Conservation (phyloP, 1,140 invertebrate genomes). For the Elymnias hypermnestra region DNA sequence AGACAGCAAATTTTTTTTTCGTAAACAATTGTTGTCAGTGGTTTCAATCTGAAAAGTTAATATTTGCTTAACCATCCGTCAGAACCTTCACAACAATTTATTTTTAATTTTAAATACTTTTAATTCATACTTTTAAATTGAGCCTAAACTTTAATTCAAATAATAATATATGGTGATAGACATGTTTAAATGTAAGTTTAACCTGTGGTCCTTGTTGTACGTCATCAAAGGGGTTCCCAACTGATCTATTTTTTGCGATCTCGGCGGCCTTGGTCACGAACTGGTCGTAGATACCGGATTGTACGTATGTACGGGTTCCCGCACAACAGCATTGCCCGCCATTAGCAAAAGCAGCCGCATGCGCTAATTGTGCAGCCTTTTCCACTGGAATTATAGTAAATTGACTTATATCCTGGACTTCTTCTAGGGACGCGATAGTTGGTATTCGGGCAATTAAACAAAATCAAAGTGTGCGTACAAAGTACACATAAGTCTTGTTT, state of each 20-base stretch:
- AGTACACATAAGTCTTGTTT: too few species aligned
- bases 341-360: slow-evolving; percentile 87
- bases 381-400: slow-evolving; percentile 36
- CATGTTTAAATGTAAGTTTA: neutral
- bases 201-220: slow-evolving; percentile 88
- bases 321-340: slow-evolving; percentile 91
- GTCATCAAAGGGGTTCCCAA: slow-evolving; percentile 89
- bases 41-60: too few species aligned
- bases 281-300: slow-evolving; percentile 89
- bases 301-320: slow-evolving; percentile 91
- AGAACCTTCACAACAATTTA: too few species aligned
- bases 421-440: neutral
- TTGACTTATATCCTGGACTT: too few species aligned
- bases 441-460: neutral
- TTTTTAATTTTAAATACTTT: slow-evolving; percentile 1
- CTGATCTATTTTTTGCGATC: slow-evolving; percentile 80
- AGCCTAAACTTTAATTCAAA: too few species aligned
- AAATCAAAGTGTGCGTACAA: too few species aligned
- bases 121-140: too few species aligned
- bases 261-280: slow-evolving; percentile 85
- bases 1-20: too few species aligned
- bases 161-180: too few species aligned
- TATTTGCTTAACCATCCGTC: too few species aligned
- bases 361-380: slow-evolving; percentile 54
- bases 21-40: too few species aligned